Percentiles rank a stretch among this genome's conserved stretches.
These are phyloP conservation scores for Salvator merianae DNA, from an alignment of 2,113 vertebrate genomes.

Conservation along the genomic window DNA sequence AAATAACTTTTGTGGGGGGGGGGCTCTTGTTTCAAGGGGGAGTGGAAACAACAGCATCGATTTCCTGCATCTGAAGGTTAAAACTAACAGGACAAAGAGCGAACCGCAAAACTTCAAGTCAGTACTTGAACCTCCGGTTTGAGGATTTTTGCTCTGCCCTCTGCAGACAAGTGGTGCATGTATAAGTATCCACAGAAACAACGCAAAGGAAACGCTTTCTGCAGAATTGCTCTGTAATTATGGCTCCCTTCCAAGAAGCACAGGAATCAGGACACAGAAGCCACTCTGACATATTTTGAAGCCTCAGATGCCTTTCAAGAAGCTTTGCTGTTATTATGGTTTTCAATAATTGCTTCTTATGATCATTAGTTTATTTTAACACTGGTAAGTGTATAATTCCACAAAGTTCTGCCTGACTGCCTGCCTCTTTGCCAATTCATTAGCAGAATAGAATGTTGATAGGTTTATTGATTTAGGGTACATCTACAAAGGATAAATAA, in stretches of 20 bases:
- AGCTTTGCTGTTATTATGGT: neutral
- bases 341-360: neutral
- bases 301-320: too few species aligned
- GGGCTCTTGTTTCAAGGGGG: constrained; percentile 32
- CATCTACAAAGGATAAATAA: too few species aligned
- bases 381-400: neutral
- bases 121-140: neutral
- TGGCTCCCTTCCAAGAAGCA: constrained; percentile 31
- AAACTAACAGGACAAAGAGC: constrained; percentile 44
- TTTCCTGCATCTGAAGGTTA: constrained; percentile 58
- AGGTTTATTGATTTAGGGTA: too few species aligned
- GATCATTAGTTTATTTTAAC: neutral
- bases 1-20: constrained; percentile 24
- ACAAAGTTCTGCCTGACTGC: neutral
- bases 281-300: constrained; percentile 14
- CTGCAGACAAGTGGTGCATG: constrained; percentile 48
- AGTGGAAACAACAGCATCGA: constrained; percentile 13
- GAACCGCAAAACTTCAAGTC: constrained; percentile 45
- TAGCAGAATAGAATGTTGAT: too few species aligned
- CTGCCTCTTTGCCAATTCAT: too few species aligned
- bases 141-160: constrained; percentile 55
- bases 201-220: constrained; percentile 47
- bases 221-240: constrained; percentile 42
- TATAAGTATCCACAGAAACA: constrained; percentile 48
- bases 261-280: neutral